Evolutionary conservation across 1,140 invertebrate species (phyloP), one percentile per base, ranked within the genome.

Genomic region (Trichonephila clavipes): DNA sequence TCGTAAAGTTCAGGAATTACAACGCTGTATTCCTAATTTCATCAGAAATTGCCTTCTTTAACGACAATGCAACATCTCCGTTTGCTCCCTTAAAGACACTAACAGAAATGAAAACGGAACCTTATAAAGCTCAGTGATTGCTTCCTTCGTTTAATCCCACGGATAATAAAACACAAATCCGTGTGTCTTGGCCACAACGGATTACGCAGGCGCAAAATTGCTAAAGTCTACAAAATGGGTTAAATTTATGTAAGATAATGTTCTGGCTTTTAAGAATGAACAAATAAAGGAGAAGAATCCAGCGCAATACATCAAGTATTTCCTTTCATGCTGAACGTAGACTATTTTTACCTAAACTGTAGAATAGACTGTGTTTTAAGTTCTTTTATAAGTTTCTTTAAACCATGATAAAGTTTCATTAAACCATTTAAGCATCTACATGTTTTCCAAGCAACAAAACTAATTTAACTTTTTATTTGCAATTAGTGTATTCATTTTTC

Each of bases 11-110:
- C 83, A 85, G 58, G 83, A 85, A 85, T 85, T 85, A 85, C 83
- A 59, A 58, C 83, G 58, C 83, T 24, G 83, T 85, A 64, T 88
- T 88, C 86, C 86, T 64, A 88, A 88, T 88, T 88, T 88, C 86
- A 64, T 88, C 86, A 88, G 86, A 88, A 88, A 88, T 88, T 85
- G 83, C 83, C 86, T 40, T 88, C 86, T 64, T 64, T 85, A 85
- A 85, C 83, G 83, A 85, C 83, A 85, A 85, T 58, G 51, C 83
- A 59, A 61, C 51, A 77, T 77, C 72, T 77, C 24, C 28, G 28
- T 77, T 77, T 77, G 24, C 83, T 85, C 51, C 83, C 83, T 61
- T 61, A 61, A 51, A 85, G 86, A 64, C 86, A 64, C 86, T 88
- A 88, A 58, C 61, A 40, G 59, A 85, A 85, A 85, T 58, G 61